A percentile compares a stretch with the other conserved stretches of the same genome.
Conservation (phyloP, 2,888 invertebrate species). For the Leptinotarsa peninsularis region DNA sequence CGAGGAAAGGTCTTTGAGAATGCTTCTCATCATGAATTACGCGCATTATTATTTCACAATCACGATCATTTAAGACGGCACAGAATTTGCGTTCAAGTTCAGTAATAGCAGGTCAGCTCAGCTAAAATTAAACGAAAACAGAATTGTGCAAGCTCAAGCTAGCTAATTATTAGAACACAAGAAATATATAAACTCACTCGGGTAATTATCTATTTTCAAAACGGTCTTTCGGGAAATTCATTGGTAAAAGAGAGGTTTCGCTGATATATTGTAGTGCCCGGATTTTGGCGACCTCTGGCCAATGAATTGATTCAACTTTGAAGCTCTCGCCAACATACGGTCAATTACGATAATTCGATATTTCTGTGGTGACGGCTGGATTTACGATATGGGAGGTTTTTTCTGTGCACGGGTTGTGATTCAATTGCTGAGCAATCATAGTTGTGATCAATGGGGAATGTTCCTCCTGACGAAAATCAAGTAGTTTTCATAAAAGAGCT, state of each 20-base stretch:
- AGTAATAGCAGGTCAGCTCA: not conserved
- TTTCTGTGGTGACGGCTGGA: not conserved
- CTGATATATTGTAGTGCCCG: not conserved
- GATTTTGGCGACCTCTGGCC: not conserved
- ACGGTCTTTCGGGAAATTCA: not conserved
- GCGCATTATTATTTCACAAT: not conserved
- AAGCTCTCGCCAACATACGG: not conserved
- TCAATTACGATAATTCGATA: not conserved
- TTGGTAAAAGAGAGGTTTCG: not conserved
- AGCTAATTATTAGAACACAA: slow-evolving; percentile 6
- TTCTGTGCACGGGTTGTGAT: not conserved
- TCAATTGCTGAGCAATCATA: not conserved
- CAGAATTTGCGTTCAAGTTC: slow-evolving; percentile 7
- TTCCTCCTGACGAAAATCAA: accelerated
- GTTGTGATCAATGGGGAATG: not conserved
- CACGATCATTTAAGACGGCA: not conserved
- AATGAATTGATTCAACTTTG: not conserved
- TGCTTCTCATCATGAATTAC: not conserved
- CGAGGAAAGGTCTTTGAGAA: too few species aligned
- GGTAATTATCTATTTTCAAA: slow-evolving; percentile 7
- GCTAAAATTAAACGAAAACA: slow-evolving; percentile 8
- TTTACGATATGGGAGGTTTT: not conserved
- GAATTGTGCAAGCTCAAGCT: slow-evolving; percentile 3
- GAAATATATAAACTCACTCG: not conserved
- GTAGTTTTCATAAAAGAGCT: too few species aligned